A percentile compares a stretch with the other conserved stretches of the same genome.
Conservation (phyloP, 2,888 invertebrate species). For the Ornithoptera priamus region DNA sequence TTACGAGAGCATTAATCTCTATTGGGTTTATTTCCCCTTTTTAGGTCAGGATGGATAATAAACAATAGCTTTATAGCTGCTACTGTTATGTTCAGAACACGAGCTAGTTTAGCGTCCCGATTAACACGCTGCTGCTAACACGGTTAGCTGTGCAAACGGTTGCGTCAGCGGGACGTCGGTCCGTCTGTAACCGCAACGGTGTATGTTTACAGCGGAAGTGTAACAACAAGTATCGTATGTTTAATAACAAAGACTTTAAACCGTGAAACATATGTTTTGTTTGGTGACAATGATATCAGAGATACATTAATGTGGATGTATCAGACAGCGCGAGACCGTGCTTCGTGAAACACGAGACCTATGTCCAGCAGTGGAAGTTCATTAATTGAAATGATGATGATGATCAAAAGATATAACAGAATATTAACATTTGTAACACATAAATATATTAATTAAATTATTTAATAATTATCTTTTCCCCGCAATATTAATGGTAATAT, state of each 20-base stretch:
- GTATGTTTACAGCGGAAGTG: not conserved
- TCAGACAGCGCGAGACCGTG: not conserved
- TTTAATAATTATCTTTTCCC: too few relatives aligned
- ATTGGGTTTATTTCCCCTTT: constrained; percentile 4
- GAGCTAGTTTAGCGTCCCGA: constrained; percentile 13
- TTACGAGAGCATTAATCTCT: not conserved
- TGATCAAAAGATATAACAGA: too few relatives aligned
- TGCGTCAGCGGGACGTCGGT: constrained; percentile 15
- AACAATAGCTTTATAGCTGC: not conserved
- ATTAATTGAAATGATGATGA: too few relatives aligned
- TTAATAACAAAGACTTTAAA: too few relatives aligned
- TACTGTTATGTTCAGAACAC: not conserved
- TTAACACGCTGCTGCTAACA: constrained; percentile 27
- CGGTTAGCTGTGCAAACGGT: constrained; percentile 22
- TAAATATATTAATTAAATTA: too few relatives aligned
- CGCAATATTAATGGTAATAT: too few relatives aligned
- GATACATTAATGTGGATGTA: too few relatives aligned
- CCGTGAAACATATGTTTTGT: too few relatives aligned
- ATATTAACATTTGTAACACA: too few relatives aligned
- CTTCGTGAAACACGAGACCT: too few relatives aligned
- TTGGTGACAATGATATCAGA: too few relatives aligned
- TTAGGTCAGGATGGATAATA: constrained; percentile 3
- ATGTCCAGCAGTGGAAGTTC: too few relatives aligned
- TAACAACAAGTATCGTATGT: not conserved
- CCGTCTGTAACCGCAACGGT: not conserved